phyloP scores from a whole-genome alignment of 2,888 invertebrate species.

The Pelosia muscerda region DNA sequence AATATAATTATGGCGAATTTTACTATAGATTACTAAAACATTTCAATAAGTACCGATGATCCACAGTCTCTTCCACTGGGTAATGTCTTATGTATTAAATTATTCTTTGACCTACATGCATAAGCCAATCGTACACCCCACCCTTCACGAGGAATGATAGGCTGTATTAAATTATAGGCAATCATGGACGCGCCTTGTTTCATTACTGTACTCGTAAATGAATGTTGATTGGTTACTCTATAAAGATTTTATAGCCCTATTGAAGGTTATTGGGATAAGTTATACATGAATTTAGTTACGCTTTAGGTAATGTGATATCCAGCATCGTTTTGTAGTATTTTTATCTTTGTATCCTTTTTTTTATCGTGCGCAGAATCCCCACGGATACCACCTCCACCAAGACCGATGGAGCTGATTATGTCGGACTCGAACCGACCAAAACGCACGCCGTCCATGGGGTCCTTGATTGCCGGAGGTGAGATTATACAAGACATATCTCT shows the following conservation, averaged over 20 bases:
- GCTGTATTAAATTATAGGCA: slow-evolving; percentile 30
- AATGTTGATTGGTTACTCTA: slow-evolving; percentile 9
- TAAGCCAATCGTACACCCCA: slow-evolving; percentile 13
- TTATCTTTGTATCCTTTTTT: too few species aligned
- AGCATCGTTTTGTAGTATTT: too few species aligned
- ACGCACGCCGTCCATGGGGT: too few species aligned
- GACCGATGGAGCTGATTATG: too few species aligned
- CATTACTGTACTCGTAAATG: slow-evolving; percentile 22
- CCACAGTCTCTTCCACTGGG: slow-evolving; percentile 2
- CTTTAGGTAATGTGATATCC: background rate
- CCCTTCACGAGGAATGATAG: slow-evolving; percentile 14
- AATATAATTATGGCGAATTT: background rate
- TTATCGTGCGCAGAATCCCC: too few species aligned
- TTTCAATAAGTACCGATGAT: slow-evolving; percentile 5
- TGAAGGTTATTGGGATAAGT: background rate
- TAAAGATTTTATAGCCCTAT: background rate
- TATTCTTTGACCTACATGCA: slow-evolving; percentile 13
- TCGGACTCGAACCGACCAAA: too few species aligned
- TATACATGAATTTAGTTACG: background rate
- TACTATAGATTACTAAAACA: background rate
- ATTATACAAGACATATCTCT: too few species aligned
- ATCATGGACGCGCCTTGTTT: slow-evolving; percentile 26
- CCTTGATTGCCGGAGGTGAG: too few species aligned
- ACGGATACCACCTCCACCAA: too few species aligned
- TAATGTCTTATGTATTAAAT: slow-evolving; percentile 9